Evolutionary conservation across 1,140 invertebrate genomes (phyloP), one percentile per base, ranked within the genome.

Genomic region (Idris sp.): DNA sequence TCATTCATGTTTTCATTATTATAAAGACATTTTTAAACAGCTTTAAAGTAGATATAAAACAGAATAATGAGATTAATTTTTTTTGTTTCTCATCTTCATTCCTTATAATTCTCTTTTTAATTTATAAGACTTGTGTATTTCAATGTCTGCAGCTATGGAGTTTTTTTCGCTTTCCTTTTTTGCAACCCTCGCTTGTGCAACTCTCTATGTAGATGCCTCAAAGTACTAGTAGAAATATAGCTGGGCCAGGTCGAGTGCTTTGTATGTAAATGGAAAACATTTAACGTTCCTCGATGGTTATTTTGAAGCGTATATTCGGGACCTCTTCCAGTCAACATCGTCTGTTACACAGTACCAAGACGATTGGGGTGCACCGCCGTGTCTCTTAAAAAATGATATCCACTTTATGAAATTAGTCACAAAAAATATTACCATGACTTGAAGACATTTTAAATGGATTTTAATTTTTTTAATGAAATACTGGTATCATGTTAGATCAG

Each of bases 201-300:
- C 31, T 51, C 13, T 65, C 31, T 75, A 64, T 75, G 73, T 43
- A 69, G 59, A 75, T 69, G 28, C 43, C 58, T 74, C 35, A 65
- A 59, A 72, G 43, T 53, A 51, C 30, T 64, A 25, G 61, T 36
- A 16, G 31, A 54, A 38, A 5, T 54, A 67, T 48, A 41, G 58
- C 35, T 41, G 56, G 61, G 68, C 51, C 36, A 74, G 61, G 69
- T 59, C 49, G 56, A 79, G 79, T 79, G 75, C 78, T 83, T 82
- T 80, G 69, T 81, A 82, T 83, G 81, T 79, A 82, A 83, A 82
- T 82, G 56, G 72, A 73, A 76, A 79, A 77, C 75, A 81, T 82
- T 82, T 79, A 77, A 79, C 76, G 74, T 79, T 79, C 51, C 74
- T 78, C 76, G 59, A 73, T 67, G 74, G 71, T 79, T 83, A 80